phyloP scores from a whole-genome alignment of 64 coral and sea anemone species.

The Pocillopora damicornis region DNA sequence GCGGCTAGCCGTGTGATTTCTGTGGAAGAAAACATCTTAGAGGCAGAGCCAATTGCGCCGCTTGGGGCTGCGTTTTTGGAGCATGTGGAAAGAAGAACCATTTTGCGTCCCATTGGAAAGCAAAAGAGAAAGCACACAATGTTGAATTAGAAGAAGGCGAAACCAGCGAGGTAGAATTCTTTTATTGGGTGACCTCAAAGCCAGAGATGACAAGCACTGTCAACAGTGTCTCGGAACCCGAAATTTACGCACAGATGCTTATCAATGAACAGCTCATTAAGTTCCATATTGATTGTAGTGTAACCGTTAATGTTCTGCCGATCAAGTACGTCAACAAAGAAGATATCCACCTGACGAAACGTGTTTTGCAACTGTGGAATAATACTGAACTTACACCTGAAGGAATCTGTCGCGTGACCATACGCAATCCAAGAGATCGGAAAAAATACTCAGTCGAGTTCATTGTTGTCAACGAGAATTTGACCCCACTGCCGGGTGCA shows the following conservation, averaged over 20 bases:
- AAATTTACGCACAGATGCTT: conserved; percentile 63
- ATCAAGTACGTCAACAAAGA: conserved; percentile 5
- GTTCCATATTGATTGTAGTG: conserved; percentile 61
- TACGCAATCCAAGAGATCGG: too few relatives aligned
- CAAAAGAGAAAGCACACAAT: conserved; percentile 22
- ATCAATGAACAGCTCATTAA: conserved; percentile 26
- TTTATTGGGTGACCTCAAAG: conserved; percentile 11
- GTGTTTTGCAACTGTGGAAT: not conserved
- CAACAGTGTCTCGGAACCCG: not conserved
- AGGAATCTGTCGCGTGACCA: too few relatives aligned
- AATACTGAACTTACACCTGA: too few relatives aligned
- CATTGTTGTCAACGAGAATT: too few relatives aligned
- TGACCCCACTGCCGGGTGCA: not conserved
- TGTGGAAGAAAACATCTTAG: conserved; percentile 21
- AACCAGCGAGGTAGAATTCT: conserved; percentile 27
- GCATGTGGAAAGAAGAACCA: conserved; percentile 29
- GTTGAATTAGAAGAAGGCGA: too few relatives aligned
- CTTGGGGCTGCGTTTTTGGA: not conserved
- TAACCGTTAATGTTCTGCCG: conserved; percentile 52
- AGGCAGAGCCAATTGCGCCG: conserved; percentile 1
- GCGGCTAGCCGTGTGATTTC: not conserved
- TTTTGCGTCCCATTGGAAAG: not conserved
- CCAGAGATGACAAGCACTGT: conserved; percentile 8
- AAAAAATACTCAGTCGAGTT: too few relatives aligned
- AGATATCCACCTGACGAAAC: not conserved